Evolutionary conservation across 2,888 invertebrate genomes (phyloP), one percentile per base, ranked within the genome.

Genomic region (Baronia brevicornis): DNA sequence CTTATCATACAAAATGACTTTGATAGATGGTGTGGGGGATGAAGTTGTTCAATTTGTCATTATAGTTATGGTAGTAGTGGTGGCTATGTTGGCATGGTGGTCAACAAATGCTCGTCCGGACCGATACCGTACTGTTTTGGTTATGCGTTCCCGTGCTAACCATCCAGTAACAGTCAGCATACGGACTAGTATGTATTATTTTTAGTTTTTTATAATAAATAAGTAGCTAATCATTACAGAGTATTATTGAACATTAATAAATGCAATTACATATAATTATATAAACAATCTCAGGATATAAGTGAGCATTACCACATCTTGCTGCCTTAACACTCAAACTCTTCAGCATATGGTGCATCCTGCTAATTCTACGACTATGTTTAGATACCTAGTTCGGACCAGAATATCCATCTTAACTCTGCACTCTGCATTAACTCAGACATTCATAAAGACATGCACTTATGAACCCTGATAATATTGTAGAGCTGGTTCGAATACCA

Each of bases 11-110:
- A 87, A 62, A 55, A 92, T 93, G 92, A 80, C 91, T 49, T 74
- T 93, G 56, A 91, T 94, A 50, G 93, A 93, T 64, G 94, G 94
- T 25, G 85, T 95, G 36, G 94, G 94, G 11, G 93, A 94, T 73
- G 94, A 94, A 84, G 93, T 95, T 39, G 87, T 91, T 27, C 87
- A 93, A 58, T 90, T 93, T 57, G 84, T 89, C 28, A 75, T 87
- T 11, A 71, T 91, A 36, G 61, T 90, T 24, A 38, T 79, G 5
- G 57, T 80, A 8, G 51, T 90, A 8, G 64, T 86, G 47, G 87
- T 89, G 36, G 86, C 88, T 41, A 71, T 91, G 29, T 89, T 93
- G 31, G 94, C 94, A 86, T 88, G 91, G 79, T 93, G 93, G 41
- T 95, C 94, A 1, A 90, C 88, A 41, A 92, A 91, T 36, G 82